phyloP scores from a whole-genome alignment of 2,797 vertebrate species.

The Periparus ater region DNA sequence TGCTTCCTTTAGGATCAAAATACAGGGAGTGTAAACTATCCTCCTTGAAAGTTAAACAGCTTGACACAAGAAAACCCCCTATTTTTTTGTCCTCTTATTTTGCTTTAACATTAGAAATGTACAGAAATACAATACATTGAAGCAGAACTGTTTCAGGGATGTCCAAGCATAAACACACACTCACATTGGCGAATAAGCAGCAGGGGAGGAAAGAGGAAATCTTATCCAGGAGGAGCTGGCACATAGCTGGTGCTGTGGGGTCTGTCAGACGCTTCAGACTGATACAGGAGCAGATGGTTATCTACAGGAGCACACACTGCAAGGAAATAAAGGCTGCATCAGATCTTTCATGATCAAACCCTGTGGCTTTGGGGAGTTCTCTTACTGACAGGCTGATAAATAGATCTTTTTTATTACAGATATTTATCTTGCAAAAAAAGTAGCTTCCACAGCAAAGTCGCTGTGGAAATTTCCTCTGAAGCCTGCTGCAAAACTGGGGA shows the following conservation, averaged over 20 bases:
- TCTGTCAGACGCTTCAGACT: not conserved
- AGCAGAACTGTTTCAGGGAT: not conserved
- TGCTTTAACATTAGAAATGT: not conserved
- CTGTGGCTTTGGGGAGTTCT: not conserved
- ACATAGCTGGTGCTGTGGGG: not conserved
- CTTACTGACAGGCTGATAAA: not conserved
- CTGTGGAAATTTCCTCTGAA: not conserved
- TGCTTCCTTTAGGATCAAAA: not conserved
- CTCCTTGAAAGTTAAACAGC: not conserved
- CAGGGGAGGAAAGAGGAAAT: not conserved
- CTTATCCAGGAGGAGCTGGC: not conserved
- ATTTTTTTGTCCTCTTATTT: not conserved
- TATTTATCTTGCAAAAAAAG: not conserved
- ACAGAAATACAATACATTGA: not conserved
- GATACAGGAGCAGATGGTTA: not conserved
- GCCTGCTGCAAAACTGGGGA: not conserved
- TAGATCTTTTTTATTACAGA: not conserved
- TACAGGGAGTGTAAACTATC: not conserved
- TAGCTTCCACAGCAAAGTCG: accelerated
- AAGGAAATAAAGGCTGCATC: not conserved
- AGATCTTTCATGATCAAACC: not conserved
- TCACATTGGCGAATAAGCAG: not conserved
- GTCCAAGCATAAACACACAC: not conserved
- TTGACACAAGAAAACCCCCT: not conserved
- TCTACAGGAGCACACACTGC: not conserved